Evolutionary conservation across 2,888 invertebrate species (phyloP), one percentile per base, ranked within the genome.

Genomic region (Merodon equestris): DNA sequence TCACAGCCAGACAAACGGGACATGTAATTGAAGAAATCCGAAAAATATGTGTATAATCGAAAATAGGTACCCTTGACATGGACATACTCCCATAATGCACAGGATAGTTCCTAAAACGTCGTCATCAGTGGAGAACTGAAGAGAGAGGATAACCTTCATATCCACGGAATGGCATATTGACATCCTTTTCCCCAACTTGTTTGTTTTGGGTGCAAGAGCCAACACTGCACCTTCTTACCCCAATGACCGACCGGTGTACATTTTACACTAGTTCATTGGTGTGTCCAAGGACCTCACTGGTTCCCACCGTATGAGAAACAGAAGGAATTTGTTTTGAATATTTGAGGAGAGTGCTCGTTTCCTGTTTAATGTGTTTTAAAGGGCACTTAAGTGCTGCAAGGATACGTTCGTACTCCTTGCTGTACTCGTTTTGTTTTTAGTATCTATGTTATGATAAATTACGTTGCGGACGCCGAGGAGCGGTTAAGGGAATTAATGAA

Each of bases 51-150:
- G n/a, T n/a, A 57, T 67, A 58, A 74, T 54, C 57, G 53, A 10
- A 53, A 68, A 67, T 73, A 84, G 82, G 76, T 83, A 77, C 82
- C 82, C 82, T 81, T 81, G 48, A 68, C 83, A 83, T 68, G 81
- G 84, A 85, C 83, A 85, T 82, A 81, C 45, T 19, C 48, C 47
- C 83, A 85, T 82, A 81, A 45, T 36, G 53, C 47, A 19, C 42
- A 51, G 15, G 44, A 45, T 64, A n/a, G 45, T 63, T 57, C 51
- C 47, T 63, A 15, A 45, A 77, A 47, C 15, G 51, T 61, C 47
- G 67, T 60, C 61, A 50, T 9, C 38, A 57, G 56, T 57, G n/a
- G n/a, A n/a, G n/a, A n/a, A n/a, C 56, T 61, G 38, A 57, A 47
- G 50, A 45, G 58, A 47, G 61, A 48, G 51, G 45, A 72, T 67